Evolutionary conservation across 2,888 invertebrate genomes (phyloP), one percentile per base, ranked within the genome.

Genomic region (Leucophora obtusa): DNA sequence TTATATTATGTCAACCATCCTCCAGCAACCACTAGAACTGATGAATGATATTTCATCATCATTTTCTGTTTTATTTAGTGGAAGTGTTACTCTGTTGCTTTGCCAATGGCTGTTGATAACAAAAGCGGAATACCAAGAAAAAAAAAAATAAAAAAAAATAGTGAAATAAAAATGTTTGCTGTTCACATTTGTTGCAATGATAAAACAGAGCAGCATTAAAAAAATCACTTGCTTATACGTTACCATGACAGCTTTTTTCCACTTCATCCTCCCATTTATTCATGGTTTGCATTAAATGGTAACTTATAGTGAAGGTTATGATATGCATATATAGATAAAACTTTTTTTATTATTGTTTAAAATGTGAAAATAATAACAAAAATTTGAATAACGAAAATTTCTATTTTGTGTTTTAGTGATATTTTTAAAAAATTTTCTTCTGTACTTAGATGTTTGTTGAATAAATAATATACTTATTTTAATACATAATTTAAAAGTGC

Each of bases 41-140:
- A 81, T 77, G 77, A 76, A 81, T 77, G 73, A 77, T 77, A 77
- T 73, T 77, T 77, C 77, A 77, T 81, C 81, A 81, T 73, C 73
- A 73, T 81, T 73, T 70, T 73, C 68, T 58, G 60, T 70, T 76
- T 77, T 77, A 81, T 81, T 73, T 73, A 70, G 72, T 70, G 77
- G 73, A 77, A 79, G 63, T 73, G 78, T 79, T 69, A 81, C 69
- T 65, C 69, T 77, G 72, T 73, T 80, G 76, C 65, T 76, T 54
- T 77, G 50, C 65, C 73, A 73, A 50, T 38, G 79, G 75, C 75
- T 65, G 54, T 51, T 3, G 43, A 47, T 47, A 47, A 24, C 33
- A 65, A 51, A 35, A 63, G 5, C 10, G 28, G 56, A 33, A 51
- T 33, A 35, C 2, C 50, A 50, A 24, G 50, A 21, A 14, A 47